Percentiles rank a stretch among this genome's conserved stretches.
These are phyloP conservation scores for Anastrepha obliqua DNA, from an alignment of 1,140 invertebrate species.

Conservation along the genomic window DNA sequence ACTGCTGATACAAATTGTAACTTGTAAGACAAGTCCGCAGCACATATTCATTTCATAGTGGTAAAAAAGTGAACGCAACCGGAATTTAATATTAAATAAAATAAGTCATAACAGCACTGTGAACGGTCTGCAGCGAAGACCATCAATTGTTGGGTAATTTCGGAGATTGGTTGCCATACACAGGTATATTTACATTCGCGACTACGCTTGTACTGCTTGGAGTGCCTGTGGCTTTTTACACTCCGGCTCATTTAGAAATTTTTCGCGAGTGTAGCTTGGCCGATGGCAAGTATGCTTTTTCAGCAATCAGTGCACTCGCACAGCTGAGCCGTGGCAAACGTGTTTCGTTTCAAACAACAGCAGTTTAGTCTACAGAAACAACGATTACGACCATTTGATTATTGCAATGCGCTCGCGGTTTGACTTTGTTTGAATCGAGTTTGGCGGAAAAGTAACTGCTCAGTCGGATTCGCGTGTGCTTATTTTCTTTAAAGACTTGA, in stretches of 20 bases:
- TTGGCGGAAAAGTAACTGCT: not conserved
- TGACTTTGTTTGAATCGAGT: not conserved
- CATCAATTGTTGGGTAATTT: not conserved
- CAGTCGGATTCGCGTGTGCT: not conserved
- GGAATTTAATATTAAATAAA: slow-evolving; percentile 39
- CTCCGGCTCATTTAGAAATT: not conserved
- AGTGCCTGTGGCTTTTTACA: slow-evolving; percentile 4
- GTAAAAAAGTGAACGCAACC: slow-evolving; percentile 17
- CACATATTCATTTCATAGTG: not conserved
- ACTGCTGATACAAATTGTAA: not conserved
- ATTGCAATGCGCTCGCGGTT: not conserved
- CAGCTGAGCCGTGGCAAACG: slow-evolving; percentile 23
- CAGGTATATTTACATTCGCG: not conserved
- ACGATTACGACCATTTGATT: not conserved
- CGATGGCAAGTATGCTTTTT: not conserved
- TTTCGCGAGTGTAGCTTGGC: not conserved
- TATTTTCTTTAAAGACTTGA: not conserved
- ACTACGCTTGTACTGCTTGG: not conserved
- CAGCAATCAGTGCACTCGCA: slow-evolving; percentile 40
- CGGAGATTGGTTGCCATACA: not conserved
- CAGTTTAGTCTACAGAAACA: not conserved
- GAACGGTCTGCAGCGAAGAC: not conserved
- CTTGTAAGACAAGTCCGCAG: not conserved
- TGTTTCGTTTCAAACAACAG: not conserved
- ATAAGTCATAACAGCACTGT: not conserved